phyloP scores from a whole-genome alignment of 2,113 vertebrate species.

The Todiramphus saurophagus region DNA sequence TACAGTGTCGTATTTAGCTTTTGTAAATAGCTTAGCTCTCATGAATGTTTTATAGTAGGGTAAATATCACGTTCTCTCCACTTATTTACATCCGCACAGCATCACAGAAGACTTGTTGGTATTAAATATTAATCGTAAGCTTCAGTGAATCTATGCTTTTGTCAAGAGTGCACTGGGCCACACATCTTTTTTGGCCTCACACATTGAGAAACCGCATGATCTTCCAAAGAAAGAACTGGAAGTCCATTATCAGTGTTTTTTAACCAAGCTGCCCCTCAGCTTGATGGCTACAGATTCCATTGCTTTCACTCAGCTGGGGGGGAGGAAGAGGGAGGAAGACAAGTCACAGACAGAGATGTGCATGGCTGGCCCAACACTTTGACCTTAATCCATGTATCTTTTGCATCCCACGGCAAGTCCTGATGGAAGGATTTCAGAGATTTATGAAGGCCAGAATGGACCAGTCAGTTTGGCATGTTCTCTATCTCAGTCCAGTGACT shows the following conservation, averaged over 20 bases:
- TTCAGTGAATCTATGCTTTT: constrained; percentile 80
- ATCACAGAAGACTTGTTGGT: constrained; percentile 79
- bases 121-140: constrained; percentile 84
- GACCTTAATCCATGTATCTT: background rate
- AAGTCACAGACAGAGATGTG: fast-evolving
- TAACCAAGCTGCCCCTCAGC: background rate
- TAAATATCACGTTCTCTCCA: constrained; percentile 85
- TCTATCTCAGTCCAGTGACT: background rate
- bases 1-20: constrained; percentile 82
- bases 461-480: background rate
- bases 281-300: background rate
- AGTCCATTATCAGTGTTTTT: background rate
- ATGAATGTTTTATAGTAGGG: constrained; percentile 83
- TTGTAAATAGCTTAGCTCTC: constrained; percentile 80
- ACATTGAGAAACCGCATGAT: constrained; percentile 30
- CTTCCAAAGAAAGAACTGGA: background rate
- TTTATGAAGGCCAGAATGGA: background rate
- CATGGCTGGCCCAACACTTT: background rate
- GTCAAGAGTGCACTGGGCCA: constrained; percentile 70
- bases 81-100: constrained; percentile 84
- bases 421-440: background rate
- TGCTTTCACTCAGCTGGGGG: fast-evolving
- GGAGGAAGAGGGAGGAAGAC: background rate
- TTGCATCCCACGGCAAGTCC: background rate
- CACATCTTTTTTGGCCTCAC: constrained; percentile 59